Evolutionary conservation across 2,888 invertebrate species (phyloP).

Genomic region (Agrypnus murinus): DNA sequence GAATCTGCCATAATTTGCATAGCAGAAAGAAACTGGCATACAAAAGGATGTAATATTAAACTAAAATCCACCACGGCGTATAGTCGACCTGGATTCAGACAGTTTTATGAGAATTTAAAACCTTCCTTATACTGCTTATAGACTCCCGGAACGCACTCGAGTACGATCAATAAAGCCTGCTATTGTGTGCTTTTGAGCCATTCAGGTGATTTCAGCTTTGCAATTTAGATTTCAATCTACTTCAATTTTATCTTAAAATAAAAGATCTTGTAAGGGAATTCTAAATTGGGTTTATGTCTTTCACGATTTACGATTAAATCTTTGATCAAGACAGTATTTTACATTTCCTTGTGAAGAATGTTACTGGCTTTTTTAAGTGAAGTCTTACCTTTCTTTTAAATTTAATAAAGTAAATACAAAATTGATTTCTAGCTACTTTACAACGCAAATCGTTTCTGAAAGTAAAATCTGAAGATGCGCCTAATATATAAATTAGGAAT

Average conservation of each 20-base stretch:
- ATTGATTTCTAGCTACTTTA: too few species aligned
- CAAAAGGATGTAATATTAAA: constrained; percentile 57
- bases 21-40: constrained; percentile 25
- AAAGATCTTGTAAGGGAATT: constrained; percentile 49
- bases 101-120: constrained; percentile 66
- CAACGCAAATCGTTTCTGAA: too few species aligned
- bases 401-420: too few species aligned
- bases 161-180: constrained; percentile 63
- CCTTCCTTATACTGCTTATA: constrained; percentile 64
- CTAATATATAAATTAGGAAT: too few species aligned
- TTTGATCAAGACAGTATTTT: constrained; percentile 38
- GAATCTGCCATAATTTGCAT: constrained; percentile 30
- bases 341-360: constrained; percentile 29
- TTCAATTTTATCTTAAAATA: constrained; percentile 52
- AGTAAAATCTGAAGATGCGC: too few species aligned
- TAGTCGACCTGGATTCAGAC: constrained; percentile 60
- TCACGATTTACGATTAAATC: constrained; percentile 48
- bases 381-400: too few species aligned
- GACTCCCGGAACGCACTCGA: constrained; percentile 63
- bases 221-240: constrained; percentile 52
- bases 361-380: constrained; percentile 7
- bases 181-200: constrained; percentile 60
- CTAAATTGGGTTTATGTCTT: constrained; percentile 48
- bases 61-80: constrained; percentile 56
- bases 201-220: constrained; percentile 56